Conservation (phyloP, 37 sponge, comb jelly and placozoan genomes). For the Aplysina aerophoba region DNA sequence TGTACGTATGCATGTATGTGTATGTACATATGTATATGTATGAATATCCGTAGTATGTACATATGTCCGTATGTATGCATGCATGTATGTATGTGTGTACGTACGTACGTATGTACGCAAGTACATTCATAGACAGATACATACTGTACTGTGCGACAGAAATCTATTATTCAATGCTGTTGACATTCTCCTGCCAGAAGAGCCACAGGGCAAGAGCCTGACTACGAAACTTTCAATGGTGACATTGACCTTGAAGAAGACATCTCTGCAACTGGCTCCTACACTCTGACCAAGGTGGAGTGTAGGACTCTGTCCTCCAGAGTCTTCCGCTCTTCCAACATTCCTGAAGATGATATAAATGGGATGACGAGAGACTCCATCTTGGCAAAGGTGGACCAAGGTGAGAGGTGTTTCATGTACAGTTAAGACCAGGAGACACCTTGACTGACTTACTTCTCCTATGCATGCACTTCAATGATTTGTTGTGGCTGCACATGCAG, state of each 20-base stretch:
- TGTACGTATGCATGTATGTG: no score
- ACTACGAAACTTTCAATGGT: not conserved
- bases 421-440: no score
- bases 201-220: not conserved
- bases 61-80: no score
- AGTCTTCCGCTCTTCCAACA: not conserved
- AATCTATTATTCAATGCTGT: no score
- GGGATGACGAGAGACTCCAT: constrained; percentile 4
- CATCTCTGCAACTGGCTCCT: not conserved
- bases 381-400: constrained; percentile 21
- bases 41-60: no score
- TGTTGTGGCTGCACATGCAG: not conserved
- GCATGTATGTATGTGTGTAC: no score
- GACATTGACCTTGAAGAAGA: not conserved
- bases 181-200: no score
- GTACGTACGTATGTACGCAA: no score
- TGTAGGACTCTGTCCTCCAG: not conserved
- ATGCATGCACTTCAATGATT: not conserved
- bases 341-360: not conserved
- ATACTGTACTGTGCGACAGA: not conserved
- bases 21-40: no score
- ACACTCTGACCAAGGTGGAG: not conserved
- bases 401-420: not conserved
- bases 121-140: not conserved
- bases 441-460: no score